Base-by-base conservation (phyloP, 2,888 invertebrate genomes). In the Drosophila pseudotalamancana region DNA sequence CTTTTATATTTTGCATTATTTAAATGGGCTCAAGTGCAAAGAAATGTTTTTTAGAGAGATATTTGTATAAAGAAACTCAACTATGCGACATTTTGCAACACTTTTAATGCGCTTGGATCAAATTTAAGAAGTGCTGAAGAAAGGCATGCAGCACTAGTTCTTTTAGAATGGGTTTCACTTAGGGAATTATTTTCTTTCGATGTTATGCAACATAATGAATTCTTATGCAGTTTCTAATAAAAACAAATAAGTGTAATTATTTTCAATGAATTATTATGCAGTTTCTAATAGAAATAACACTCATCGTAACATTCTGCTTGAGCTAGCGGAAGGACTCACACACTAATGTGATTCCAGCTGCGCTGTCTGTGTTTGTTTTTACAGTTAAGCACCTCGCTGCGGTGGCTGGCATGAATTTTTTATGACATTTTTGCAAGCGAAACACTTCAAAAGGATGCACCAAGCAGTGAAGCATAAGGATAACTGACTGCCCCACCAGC, bases 331-430 rank as follows among this genome's bases (percentile, higher is more conserved):
- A 53, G 50, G 35, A 56, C 48, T 19, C 23, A 11, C 40, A 11
- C 27, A 29, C 45, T 4, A 42, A 16, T 49, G 50, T 54, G 32
- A 42, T 45, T 50, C 37, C 23, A n/a, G n/a, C 45, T 18, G 37
- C 37, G 42, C 62, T 43, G 61, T 59, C 54, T 55, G 39, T 45
- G 67, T 43, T 69, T 65, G 29, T 55, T 40, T 40, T 61, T 31
- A 12, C 34, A 40, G 51, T 48, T 66, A 50, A 75, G 67, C 64
- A 69, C 66, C 72, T 69, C 62, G 55, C 45, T 72, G 83, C 59
- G 70, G 77, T 74, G 50, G 55, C 60, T 48, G 48, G 61, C 72
- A 89, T 89, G 89, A 88, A 89, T 89, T 89, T 89, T 89, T 89
- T 81, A 89, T 89, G 87, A 73, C 74, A 72, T 51, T 76, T 83